Evolutionary conservation across 1,140 invertebrate genomes (phyloP).

Genomic region (Lordiphosa clarofinis): DNA sequence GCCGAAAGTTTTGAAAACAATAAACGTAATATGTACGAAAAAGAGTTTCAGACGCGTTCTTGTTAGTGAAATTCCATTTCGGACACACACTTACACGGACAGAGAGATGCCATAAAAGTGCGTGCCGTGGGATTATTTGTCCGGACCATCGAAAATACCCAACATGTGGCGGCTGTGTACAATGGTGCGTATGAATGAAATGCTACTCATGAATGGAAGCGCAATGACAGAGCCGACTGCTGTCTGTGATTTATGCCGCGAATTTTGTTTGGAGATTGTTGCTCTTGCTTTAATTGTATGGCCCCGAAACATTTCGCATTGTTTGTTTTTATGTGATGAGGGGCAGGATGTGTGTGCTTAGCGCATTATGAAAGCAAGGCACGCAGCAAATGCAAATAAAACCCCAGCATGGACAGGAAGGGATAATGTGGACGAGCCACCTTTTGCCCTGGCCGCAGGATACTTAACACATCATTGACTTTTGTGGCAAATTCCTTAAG

Average conservation of each 20-base stretch:
- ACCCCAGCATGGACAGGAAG: conserved; percentile 34
- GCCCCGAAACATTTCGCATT: conserved; percentile 16
- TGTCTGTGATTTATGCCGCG: conserved; percentile 68
- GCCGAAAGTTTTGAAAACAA: conserved; percentile 28
- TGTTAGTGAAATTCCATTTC: conserved; percentile 50
- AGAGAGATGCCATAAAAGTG: conserved; percentile 53
- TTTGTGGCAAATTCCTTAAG: conserved; percentile 34
- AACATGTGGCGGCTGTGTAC: conserved; percentile 41
- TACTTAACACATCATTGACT: conserved; percentile 74
- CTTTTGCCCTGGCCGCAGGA: conserved; percentile 48
- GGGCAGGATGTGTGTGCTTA: conserved; percentile 12
- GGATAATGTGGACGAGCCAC: conserved; percentile 24
- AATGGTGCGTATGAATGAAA: conserved; percentile 57
- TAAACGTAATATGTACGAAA: conserved; percentile 16
- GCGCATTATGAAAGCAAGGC: conserved; percentile 48
- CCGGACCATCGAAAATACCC: conserved; percentile 17
- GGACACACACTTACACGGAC: not conserved
- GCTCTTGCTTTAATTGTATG: conserved; percentile 66
- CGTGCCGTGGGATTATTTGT: conserved; percentile 52
- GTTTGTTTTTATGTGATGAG: conserved; percentile 17
- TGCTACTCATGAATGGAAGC: conserved; percentile 42
- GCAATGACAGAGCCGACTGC: not conserved
- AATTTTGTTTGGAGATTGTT: conserved; percentile 31
- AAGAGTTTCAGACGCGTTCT: conserved; percentile 37
- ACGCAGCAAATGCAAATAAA: conserved; percentile 63